Evolutionary conservation across 64 coral and sea anemone species (phyloP), one percentile per base, ranked within the genome.

Genomic region (Cladopsammia gracilis): DNA sequence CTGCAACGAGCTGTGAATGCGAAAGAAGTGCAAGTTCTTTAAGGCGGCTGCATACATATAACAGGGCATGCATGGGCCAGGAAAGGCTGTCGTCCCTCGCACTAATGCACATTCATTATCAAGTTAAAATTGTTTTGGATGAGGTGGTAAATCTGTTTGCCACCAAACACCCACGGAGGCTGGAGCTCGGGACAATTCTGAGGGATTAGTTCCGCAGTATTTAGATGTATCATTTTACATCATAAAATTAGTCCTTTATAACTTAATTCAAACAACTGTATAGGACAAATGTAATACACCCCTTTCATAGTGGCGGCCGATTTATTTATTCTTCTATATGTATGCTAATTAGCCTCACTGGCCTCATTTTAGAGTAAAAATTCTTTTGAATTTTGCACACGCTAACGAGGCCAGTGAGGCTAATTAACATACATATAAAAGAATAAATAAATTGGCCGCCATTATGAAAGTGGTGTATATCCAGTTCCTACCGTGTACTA

Each of bases 1-100:
- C 83, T 78, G 71, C 91, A 61, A 72, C 67, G n/a, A 92, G 90
- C 66, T 92, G 90, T 79, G 90, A 92, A 47, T 92, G 79, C 12
- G 65, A 93, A 58, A 73, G 90, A 14, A 93, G 90, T 46, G 90
- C 79, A 42, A 86, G 69, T 86, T 80, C 79, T 44, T 75, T 92
- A 64, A 57, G 54, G 23, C 82, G 91, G 43, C 82, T 93, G 3
- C 91, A 87, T 77, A 93, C 91, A 52, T 81, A 93, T 70, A 88
- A 71, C 83, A 88, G 74, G 62, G 72, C 73, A 54, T 87, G 60
- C 91, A 88, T 93, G 83, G 83, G 59, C 64, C 83, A 93, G 60
- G 58, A 93, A 61, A 70, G 84, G 62, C 91, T 94, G 43, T 73
- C 74, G 48, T 88, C 75, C 65, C 74, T 87, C 43, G 65, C 78